Evolutionary conservation across 2,888 invertebrate genomes (phyloP), one percentile per base, ranked within the genome.

Genomic region (Phytoseiulus persimilis): DNA sequence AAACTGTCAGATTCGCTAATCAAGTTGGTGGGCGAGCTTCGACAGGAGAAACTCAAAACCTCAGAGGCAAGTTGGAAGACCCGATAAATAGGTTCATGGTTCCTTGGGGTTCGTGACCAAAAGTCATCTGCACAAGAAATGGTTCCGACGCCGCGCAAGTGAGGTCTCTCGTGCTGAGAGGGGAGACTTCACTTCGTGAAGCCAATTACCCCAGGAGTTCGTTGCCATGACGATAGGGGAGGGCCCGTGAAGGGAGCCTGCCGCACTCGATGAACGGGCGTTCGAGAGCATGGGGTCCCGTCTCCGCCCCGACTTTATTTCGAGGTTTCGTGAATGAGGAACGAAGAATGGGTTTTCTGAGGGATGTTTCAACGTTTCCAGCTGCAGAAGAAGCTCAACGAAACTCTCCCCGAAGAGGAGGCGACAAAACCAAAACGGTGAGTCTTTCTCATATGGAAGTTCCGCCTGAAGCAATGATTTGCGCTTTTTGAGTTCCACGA

Each of bases 331-430:
- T 39, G 9, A 6, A 9, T 39, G 3, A 39, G 9, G 39, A 9
- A 65, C 18, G 5, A 23, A 65, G 18, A 28, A 11, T 23, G 1
- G 11, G 65, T 11, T 2, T 23, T 65, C 39, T 39, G 11, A 65
- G 14, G 18, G 18, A 23, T 65, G 28, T 11, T 11, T 65, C 18
- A 2, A 65, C 28, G 65, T 87, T 87, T 33, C 32, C 87, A 87
- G 87, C n/a, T 87, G 33, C 87, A 32, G n/a, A 33, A 87, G 33
- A 87, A 87, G n/a, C 33, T 87, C 39, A 31, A 87, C 87, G 87
- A 87, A 14, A 87, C 39, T 14, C 32, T 87, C 11, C n/a, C 87
- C 28, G 39, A 87, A 39, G 33, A 32, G 33, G 87, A 33, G 6
- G 39, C 87, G 31, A 31, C 87, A 32, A 3, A 32, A 14, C n/a